These are phyloP conservation scores for Pammene fasciana DNA, from an alignment of 2,888 invertebrate species.

Conservation along the genomic window DNA sequence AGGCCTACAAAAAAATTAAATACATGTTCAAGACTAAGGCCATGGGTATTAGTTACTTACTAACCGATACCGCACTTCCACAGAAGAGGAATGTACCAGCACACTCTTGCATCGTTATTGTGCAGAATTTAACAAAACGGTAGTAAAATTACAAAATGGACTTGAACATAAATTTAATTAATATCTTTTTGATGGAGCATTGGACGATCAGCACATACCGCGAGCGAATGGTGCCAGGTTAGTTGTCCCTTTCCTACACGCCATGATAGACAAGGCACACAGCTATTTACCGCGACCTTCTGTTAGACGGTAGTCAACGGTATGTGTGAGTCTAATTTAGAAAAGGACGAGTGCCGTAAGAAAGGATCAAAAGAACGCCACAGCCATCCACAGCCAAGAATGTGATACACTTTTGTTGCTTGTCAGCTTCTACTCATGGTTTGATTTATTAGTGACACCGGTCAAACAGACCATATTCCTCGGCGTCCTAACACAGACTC, in stretches of 20 bases:
- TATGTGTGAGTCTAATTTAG: constrained; percentile 1
- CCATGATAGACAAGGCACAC: constrained; percentile 19
- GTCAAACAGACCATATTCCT: too few relatives aligned
- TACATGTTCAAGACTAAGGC: constrained; percentile 4
- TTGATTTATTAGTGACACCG: too few relatives aligned
- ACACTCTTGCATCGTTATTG: not conserved
- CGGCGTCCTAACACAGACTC: too few relatives aligned
- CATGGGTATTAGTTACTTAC: not conserved
- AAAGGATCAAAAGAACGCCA: constrained; percentile 8
- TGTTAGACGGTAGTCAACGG: constrained; percentile 4
- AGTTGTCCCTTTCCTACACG: constrained; percentile 19
- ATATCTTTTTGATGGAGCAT: constrained; percentile 11
- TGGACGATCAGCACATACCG: constrained; percentile 40
- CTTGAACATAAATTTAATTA: constrained; percentile 25
- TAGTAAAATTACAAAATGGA: not conserved
- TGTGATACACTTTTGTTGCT: not conserved
- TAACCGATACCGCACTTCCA: not conserved
- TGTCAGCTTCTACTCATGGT: not conserved
- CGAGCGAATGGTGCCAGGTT: constrained; percentile 43
- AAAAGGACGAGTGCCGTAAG: constrained; percentile 10
- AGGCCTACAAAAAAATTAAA: constrained; percentile 14
- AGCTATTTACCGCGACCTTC: constrained; percentile 3
- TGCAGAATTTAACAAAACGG: not conserved
- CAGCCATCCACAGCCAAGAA: constrained; percentile 6
- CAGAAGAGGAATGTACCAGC: not conserved